Conservation (phyloP, 2,888 invertebrate species). For the Gari tellinella region DNA sequence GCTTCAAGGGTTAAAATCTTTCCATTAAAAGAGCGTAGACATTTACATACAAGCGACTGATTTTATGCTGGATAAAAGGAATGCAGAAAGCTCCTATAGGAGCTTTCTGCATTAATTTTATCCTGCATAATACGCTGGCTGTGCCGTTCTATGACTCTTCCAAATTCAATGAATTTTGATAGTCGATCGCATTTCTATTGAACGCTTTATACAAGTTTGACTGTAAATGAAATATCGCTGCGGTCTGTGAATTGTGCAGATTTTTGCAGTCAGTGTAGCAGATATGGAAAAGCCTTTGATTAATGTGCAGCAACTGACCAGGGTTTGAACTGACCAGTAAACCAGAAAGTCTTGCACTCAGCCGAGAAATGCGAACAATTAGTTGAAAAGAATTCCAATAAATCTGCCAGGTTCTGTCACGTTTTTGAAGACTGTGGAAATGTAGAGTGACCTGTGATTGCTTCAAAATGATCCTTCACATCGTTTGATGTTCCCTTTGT, state of each 20-base stretch:
- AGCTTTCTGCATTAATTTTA: too few relatives aligned
- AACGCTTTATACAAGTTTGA: too few relatives aligned
- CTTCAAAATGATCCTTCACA: neutral
- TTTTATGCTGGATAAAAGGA: too few relatives aligned
- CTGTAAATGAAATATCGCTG: too few relatives aligned
- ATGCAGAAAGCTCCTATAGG: too few relatives aligned
- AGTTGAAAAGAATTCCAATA: slow-evolving; percentile 40
- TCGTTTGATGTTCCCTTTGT: slow-evolving; percentile 5
- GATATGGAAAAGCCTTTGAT: slow-evolving; percentile 36
- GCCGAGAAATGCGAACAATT: slow-evolving; percentile 50
- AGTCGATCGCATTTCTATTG: too few relatives aligned
- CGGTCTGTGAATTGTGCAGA: slow-evolving; percentile 29
- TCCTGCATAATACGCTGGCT: too few relatives aligned
- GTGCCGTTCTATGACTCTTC: too few relatives aligned
- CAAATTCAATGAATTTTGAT: too few relatives aligned
- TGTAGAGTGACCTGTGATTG: slow-evolving; percentile 1
- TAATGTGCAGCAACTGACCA: slow-evolving; percentile 51
- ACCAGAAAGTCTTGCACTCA: slow-evolving; percentile 42
- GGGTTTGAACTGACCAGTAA: slow-evolving; percentile 49
- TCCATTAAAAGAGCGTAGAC: too few relatives aligned
- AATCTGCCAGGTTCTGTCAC: slow-evolving; percentile 14
- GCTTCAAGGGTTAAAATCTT: too few relatives aligned
- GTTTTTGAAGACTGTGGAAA: slow-evolving; percentile 8
- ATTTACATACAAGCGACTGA: too few relatives aligned
- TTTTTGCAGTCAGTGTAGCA: slow-evolving; percentile 22